Base-by-base conservation (phyloP, 2,113 vertebrate species). In the Hymenochirus boettgeri region DNA sequence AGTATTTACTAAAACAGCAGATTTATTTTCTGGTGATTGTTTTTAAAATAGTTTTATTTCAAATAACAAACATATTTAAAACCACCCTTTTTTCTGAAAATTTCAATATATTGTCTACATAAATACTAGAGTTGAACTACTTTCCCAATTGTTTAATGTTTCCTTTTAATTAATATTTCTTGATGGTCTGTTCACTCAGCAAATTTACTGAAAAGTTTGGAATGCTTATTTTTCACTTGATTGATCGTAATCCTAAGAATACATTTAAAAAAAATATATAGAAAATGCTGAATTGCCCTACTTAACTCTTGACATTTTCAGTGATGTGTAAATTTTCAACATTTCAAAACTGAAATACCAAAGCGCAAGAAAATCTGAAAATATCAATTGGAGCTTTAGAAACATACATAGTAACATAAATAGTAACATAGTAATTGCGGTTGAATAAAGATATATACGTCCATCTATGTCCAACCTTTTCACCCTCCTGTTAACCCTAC, bases 301-400 rank as follows among this genome's bases (percentile, higher is more conserved):
- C 55, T 51, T 57, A 22, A 66, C 46, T 66, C 55, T 66, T 66
- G 64, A 46, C 55, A 42, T 66, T 58, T 66, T 48, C 64, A 66
- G 55, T 29, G 54, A 66, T 66, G 64, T 66, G 46, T 66, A 58
- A 66, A 66, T 66, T 47, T 66, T 31, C 45, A 66, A 66, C 58
- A 66, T 66, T 66, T 45, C 45, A 45, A 51, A 66, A 66, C 48
- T 66, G 46, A 66, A 66, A 27, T 66, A 29, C 54, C 45, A 66
- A 26, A 58, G 54, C 58, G 55, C 27, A 58, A 11, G 11, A 2
- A 33, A 33, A 31, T 2, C 7, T 33, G 31, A 33, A 33, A 9
- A 33, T 33, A 33, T 33, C n/a, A n/a, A n/a, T n/a, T n/a, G n/a
- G n/a, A n/a, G n/a, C n/a, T n/a, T n/a, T n/a, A n/a, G n/a, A n/a